phyloP scores from a whole-genome alignment of 2,888 invertebrate species.

The Nasonovia ribisnigri region DNA sequence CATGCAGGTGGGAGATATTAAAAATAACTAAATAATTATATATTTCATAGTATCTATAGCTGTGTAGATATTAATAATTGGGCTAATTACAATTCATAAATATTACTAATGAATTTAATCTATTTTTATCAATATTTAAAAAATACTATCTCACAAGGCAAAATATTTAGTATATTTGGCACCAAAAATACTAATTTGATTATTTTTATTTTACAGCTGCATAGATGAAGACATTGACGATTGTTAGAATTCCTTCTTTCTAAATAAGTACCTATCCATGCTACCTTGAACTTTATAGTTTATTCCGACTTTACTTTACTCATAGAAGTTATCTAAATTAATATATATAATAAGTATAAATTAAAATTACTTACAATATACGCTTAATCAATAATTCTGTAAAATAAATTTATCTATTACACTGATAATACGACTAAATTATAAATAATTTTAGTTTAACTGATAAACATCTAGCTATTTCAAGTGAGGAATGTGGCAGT shows the following conservation, averaged over 20 bases:
- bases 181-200: neutral
- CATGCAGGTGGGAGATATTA: constrained; percentile 72
- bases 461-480: neutral
- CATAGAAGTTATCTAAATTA: neutral
- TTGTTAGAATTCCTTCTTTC: neutral
- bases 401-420: neutral
- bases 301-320: neutral
- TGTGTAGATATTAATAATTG: neutral
- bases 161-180: neutral
- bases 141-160: neutral
- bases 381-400: neutral
- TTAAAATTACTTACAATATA: neutral
- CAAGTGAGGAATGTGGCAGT: neutral
- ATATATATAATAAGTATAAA: neutral
- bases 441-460: neutral
- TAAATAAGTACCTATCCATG: neutral
- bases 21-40: neutral
- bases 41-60: neutral
- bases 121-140: neutral
- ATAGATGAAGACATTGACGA: neutral
- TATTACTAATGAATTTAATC: neutral
- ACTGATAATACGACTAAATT: neutral
- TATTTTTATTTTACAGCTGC: constrained; percentile 37
- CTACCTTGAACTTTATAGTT: neutral
- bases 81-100: neutral